These are phyloP conservation scores for Koerneria pararmatus DNA, from an alignment of 2,888 invertebrate species.

Conservation along the genomic window DNA sequence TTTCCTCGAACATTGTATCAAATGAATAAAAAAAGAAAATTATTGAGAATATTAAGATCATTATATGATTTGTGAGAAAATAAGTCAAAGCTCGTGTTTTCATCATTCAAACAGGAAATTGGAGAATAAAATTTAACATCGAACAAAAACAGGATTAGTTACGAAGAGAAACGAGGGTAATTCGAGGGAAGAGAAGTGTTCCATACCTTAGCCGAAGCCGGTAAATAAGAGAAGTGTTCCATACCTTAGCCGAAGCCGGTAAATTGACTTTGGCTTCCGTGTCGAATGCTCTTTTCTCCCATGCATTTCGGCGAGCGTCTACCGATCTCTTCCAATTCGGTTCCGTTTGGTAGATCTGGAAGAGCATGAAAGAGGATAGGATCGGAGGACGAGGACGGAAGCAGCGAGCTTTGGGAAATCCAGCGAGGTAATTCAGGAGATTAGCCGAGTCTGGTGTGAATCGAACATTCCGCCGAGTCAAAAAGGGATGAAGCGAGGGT, in stretches of 20 bases:
- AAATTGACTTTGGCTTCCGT: conserved; percentile 44
- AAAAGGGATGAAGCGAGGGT: not conserved
- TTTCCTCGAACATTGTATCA: no score
- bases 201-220: not conserved
- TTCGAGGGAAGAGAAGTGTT: not conserved
- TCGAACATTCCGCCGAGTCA: no score
- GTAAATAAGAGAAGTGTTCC: not conserved
- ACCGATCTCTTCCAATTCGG: conserved; percentile 55
- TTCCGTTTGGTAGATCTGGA: conserved; percentile 49
- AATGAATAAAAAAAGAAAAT: no score
- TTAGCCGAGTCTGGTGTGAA: no score
- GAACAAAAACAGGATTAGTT: not conserved
- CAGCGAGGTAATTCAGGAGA: no score
- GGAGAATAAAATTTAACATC: not conserved
- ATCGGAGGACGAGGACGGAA: not conserved
- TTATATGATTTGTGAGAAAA: no score
- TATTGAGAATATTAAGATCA: no score
- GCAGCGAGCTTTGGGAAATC: conserved; percentile 4
- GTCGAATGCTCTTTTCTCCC: conserved; percentile 49
- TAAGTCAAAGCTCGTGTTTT: no score
- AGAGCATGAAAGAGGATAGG: conserved; percentile 2
- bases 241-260: conserved; percentile 50
- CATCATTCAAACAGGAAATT: no score
- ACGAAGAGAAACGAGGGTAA: not conserved
- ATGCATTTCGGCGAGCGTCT: conserved; percentile 45